These are phyloP conservation scores for Pyrocoelia pectoralis DNA, from an alignment of 2,888 invertebrate genomes.

Conservation along the genomic window DNA sequence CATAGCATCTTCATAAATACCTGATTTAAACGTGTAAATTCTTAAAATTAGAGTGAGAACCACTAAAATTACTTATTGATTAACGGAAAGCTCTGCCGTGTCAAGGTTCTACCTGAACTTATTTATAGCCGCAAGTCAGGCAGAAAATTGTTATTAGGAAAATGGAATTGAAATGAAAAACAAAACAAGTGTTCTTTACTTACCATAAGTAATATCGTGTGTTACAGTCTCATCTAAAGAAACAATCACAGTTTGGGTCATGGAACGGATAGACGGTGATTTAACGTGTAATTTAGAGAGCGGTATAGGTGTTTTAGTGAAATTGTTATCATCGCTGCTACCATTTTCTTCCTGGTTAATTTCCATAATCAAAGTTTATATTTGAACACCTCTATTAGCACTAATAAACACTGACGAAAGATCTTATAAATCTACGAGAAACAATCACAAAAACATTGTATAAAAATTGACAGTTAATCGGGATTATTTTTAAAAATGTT, in stretches of 20 bases:
- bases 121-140: too few species aligned
- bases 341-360: conserved; percentile 43
- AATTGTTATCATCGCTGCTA: conserved; percentile 43
- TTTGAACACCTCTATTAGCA: conserved; percentile 3
- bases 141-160: background rate
- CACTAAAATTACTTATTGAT: too few species aligned
- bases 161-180: conserved; percentile 32
- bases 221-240: conserved; percentile 63
- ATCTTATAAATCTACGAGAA: background rate
- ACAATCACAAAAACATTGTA: background rate
- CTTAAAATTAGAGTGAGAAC: too few species aligned
- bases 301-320: conserved; percentile 57
- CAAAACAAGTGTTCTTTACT: conserved; percentile 44
- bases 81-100: too few species aligned
- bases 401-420: background rate
- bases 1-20: too few species aligned
- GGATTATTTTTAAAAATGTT: background rate
- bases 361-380: conserved; percentile 18
- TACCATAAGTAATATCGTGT: conserved; percentile 66
- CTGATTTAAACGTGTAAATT: too few species aligned
- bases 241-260: conserved; percentile 59
- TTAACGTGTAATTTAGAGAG: conserved; percentile 55
- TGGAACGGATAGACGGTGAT: conserved; percentile 57
- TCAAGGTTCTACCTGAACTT: too few species aligned
- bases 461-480: background rate